Conservation (phyloP, 2,797 vertebrate genomes). For the Hipposideros larvatus region DNA sequence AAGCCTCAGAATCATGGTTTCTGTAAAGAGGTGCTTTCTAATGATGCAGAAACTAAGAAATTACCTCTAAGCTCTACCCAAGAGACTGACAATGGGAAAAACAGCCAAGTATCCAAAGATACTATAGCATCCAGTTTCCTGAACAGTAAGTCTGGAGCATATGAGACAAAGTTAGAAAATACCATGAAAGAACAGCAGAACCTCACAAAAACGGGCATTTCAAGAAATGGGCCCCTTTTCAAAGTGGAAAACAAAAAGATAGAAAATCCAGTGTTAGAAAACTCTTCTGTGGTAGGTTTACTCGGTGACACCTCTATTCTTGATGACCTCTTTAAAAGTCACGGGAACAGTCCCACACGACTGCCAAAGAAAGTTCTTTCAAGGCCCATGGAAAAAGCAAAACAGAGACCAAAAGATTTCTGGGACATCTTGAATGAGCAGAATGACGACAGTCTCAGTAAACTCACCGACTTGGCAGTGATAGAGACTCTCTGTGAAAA, state of each 20-base stretch:
- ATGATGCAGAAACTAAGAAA: conserved; percentile 72
- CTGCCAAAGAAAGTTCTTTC: conserved; percentile 74
- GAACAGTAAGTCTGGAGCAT: conserved; percentile 77
- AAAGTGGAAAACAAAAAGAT: conserved; percentile 72
- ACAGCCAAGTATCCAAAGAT: conserved; percentile 66
- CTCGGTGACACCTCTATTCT: conserved; percentile 97
- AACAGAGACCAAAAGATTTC: conserved; percentile 92
- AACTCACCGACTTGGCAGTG: conserved; percentile 92
- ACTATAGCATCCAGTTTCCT: conserved; percentile 69
- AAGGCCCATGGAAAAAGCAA: conserved; percentile 84
- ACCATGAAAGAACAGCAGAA: conserved; percentile 68
- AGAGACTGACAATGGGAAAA: conserved; percentile 63
- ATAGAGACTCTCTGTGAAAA: conserved; percentile 93
- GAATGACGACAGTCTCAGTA: conserved; percentile 93
- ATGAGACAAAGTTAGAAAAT: conserved; percentile 69
- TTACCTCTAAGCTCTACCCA: conserved; percentile 62
- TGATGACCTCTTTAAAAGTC: conserved; percentile 91
- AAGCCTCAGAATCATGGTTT: conserved; percentile 68
- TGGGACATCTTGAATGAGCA: conserved; percentile 97
- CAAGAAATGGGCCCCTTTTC: conserved; percentile 74
- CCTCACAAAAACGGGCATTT: conserved; percentile 52
- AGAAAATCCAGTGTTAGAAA: conserved; percentile 78
- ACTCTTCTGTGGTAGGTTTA: conserved; percentile 89
- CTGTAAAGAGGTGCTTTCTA: conserved; percentile 43
- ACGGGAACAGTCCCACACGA: conserved; percentile 78